A percentile compares a stretch with the other conserved stretches of the same genome.
These are phyloP conservation scores for Leucoma salicis DNA, from an alignment of 2,888 invertebrate genomes.

Conservation along the genomic window DNA sequence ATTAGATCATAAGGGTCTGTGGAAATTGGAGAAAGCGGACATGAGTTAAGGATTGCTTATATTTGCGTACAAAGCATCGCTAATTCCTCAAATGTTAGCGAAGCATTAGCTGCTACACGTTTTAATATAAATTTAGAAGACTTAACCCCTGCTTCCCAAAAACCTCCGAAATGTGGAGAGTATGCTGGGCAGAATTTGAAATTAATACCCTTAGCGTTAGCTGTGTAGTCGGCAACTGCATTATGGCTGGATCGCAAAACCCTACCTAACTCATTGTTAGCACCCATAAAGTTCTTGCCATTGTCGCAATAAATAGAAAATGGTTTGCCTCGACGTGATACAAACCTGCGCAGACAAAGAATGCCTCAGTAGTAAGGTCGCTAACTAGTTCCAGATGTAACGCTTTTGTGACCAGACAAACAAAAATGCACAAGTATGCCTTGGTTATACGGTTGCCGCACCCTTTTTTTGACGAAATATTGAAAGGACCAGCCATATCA, in stretches of 20 bases:
- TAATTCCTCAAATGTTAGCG: too few relatives aligned
- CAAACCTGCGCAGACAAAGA: constrained; percentile 4
- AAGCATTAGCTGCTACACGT: too few relatives aligned
- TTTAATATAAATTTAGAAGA: too few relatives aligned
- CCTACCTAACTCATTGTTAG: not conserved
- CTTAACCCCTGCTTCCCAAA: too few relatives aligned
- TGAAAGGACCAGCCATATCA: not conserved
- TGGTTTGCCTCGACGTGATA: constrained; percentile 5
- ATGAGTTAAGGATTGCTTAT: too few relatives aligned
- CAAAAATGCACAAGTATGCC: not conserved
- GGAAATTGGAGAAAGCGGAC: too few relatives aligned
- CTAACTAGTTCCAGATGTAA: constrained; percentile 3
- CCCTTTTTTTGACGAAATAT: not conserved
- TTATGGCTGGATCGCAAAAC: not conserved
- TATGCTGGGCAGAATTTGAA: too few relatives aligned
- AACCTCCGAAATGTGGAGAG: too few relatives aligned
- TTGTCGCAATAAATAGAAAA: constrained; percentile 5
- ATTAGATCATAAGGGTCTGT: too few relatives aligned
- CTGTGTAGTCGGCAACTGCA: too few relatives aligned
- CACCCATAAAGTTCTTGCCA: constrained; percentile 4
- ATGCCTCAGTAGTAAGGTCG: constrained; percentile 2
- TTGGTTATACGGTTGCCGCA: not conserved
- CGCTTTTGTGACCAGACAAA: constrained; percentile 1
- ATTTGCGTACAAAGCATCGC: too few relatives aligned
- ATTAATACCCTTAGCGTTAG: too few relatives aligned